These are phyloP conservation scores for Tachysurus fulvidraco DNA, from an alignment of 2,113 vertebrate species.

Conservation along the genomic window DNA sequence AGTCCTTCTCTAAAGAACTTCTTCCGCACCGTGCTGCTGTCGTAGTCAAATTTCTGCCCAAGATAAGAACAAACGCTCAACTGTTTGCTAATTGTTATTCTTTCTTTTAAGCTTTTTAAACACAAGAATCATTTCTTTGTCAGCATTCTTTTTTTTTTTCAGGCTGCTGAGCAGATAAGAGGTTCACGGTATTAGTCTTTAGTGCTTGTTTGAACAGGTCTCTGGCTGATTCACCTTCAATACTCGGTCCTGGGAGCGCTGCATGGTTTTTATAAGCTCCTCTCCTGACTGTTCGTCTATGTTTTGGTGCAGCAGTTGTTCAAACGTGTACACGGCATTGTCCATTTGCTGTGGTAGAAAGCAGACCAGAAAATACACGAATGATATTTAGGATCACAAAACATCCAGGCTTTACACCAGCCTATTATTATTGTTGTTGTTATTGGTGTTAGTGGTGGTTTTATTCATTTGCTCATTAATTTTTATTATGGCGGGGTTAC, in stretches of 20 bases:
- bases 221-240: slow-evolving; percentile 82
- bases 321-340: slow-evolving; percentile 88
- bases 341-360: slow-evolving; percentile 87
- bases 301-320: slow-evolving; percentile 90
- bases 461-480: too few species aligned
- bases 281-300: slow-evolving; percentile 77
- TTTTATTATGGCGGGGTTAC: too few species aligned
- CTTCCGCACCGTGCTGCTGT: slow-evolving; percentile 94
- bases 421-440: neutral
- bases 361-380: neutral
- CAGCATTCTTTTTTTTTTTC: neutral
- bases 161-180: neutral
- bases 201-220: neutral
- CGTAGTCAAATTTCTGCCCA: slow-evolving; percentile 89
- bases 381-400: neutral
- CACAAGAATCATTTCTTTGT: neutral
- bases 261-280: slow-evolving; percentile 85
- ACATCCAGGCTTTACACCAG: neutral
- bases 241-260: slow-evolving; percentile 90
- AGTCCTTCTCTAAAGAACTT: slow-evolving; percentile 94
- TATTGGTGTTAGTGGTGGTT: too few species aligned
- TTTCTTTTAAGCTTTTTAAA: too few species aligned
- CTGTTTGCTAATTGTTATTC: too few species aligned
- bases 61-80: slow-evolving; percentile 6
- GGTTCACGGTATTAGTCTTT: neutral